Evolutionary conservation across 2,888 invertebrate species (phyloP).

Genomic region (Onchidella celtica): DNA sequence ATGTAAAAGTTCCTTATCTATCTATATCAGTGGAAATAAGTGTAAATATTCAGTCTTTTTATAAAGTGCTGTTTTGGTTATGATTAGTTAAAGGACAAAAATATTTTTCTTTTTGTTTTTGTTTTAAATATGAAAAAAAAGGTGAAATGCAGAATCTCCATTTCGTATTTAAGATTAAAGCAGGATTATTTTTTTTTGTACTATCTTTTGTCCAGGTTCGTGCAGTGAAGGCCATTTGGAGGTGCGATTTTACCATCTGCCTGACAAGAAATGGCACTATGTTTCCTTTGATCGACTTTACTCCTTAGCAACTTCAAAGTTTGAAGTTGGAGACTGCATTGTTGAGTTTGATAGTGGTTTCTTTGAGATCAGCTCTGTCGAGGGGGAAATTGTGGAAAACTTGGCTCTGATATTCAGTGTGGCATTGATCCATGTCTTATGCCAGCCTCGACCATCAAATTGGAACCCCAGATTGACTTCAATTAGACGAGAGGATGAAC

Average conservation of each 20-base stretch:
- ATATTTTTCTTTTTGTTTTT: too few relatives aligned
- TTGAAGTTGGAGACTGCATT: slow-evolving; percentile 60
- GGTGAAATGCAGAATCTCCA: too few relatives aligned
- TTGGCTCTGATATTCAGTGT: slow-evolving; percentile 81
- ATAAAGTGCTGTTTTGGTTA: too few relatives aligned
- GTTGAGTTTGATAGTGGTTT: slow-evolving; percentile 74
- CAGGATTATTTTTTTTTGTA: background rate
- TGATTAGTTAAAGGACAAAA: too few relatives aligned
- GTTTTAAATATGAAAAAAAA: too few relatives aligned
- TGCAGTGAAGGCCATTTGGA: slow-evolving; percentile 67
- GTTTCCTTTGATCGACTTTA: slow-evolving; percentile 64
- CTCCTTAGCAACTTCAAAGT: slow-evolving; percentile 62
- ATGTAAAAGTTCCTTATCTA: too few relatives aligned
- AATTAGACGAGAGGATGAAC: slow-evolving; percentile 45
- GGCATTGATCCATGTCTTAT: slow-evolving; percentile 81
- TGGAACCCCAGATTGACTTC: slow-evolving; percentile 53
- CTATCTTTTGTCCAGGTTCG: slow-evolving; percentile 23
- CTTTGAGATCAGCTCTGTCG: slow-evolving; percentile 60
- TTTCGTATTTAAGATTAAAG: too few relatives aligned
- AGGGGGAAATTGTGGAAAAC: slow-evolving; percentile 79
- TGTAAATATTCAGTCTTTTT: too few relatives aligned
- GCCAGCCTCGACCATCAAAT: slow-evolving; percentile 79
- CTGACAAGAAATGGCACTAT: slow-evolving; percentile 59
- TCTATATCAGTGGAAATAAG: too few relatives aligned
- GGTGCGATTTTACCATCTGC: slow-evolving; percentile 70